Conservation (phyloP, 2,113 vertebrate species). For the Chaenocephalus aceratus region DNA sequence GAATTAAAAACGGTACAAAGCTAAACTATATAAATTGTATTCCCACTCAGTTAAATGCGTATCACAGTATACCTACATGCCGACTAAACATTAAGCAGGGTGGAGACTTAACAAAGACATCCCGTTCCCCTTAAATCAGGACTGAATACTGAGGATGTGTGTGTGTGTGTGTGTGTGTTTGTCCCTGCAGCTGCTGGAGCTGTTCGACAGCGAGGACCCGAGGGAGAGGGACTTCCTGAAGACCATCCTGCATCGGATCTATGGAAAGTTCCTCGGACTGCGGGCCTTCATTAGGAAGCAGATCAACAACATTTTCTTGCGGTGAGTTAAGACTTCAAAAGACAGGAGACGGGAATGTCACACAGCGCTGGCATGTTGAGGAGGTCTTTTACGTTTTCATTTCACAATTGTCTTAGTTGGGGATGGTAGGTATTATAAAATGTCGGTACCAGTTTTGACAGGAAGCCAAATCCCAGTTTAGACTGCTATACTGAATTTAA, state of each 20-base stretch:
- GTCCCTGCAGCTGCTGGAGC: slow-evolving; percentile 90
- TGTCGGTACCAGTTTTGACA: no score
- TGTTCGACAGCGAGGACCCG: slow-evolving; percentile 99
- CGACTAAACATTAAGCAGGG: background rate
- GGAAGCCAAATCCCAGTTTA: no score
- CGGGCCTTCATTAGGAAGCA: slow-evolving; percentile 99
- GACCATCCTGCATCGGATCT: slow-evolving; percentile 97
- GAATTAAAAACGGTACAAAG: background rate
- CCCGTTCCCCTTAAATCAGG: background rate
- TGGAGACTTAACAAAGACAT: background rate
- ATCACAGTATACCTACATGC: background rate
- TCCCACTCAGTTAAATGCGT: background rate
- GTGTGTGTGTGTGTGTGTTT: background rate
- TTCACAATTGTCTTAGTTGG: background rate
- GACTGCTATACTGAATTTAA: no score
- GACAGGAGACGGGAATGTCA: background rate
- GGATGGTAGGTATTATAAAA: no score
- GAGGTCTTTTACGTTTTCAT: background rate
- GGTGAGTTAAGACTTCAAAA: slow-evolving; percentile 79
- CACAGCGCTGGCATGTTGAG: background rate
- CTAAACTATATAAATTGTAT: background rate
- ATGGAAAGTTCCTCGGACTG: slow-evolving; percentile 97
- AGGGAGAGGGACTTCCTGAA: slow-evolving; percentile 97
- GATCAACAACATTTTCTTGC: slow-evolving; percentile 99
- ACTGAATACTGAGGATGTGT: background rate